Base-by-base conservation (phyloP, 2,888 invertebrate species). In the Ochlodes sylvanus region DNA sequence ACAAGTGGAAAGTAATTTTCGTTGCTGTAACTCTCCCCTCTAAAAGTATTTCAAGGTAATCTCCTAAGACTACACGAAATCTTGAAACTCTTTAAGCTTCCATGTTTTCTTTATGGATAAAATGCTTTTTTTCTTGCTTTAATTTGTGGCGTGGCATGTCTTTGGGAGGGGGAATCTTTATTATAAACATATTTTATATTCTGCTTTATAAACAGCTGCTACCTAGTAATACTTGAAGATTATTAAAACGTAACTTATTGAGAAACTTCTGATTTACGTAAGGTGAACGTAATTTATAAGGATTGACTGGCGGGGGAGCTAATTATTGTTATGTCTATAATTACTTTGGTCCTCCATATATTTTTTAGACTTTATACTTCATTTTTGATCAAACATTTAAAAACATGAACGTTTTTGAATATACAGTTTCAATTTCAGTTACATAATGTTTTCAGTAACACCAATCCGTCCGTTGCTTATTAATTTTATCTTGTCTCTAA, bases 21-120 rank as follows among this genome's bases (percentile, higher is more conserved):
- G 72, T 77, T 73, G 75, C 10, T 55, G 55, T 66, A 66, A 32
- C 71, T 79, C 79, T 79, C 83, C 84, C 83, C 79, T 84, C 77
- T 80, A 75, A 83, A 88, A 87, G 84, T 86, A 85, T 88, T 88
- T 85, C 80, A 84, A 83, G 81, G 86, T 90, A 90, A 92, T 90
- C 88, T 87, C 81, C 83, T 82, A 82, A 88, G 88, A 89, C 89
- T 87, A 86, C 85, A 85, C 82, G 79, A 87, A 88, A 89, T 84
- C 81, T 81, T 80, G 71, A 79, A 90, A 88, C 83, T 86, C 83
- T 86, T 89, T 86, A 86, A 89, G 85, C 82, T 81, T 79, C 80
- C 81, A 84, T 85, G 85, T 87, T 89, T 89, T 85, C 83, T 87
- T 88, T 87, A 84, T 82, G 84, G 80, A 82, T 81, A 84, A 87